Percentiles rank a stretch among this genome's conserved stretches.
Evolutionary conservation across 2,888 invertebrate species (phyloP).

Genomic region (Chymomyza fuscimana): DNA sequence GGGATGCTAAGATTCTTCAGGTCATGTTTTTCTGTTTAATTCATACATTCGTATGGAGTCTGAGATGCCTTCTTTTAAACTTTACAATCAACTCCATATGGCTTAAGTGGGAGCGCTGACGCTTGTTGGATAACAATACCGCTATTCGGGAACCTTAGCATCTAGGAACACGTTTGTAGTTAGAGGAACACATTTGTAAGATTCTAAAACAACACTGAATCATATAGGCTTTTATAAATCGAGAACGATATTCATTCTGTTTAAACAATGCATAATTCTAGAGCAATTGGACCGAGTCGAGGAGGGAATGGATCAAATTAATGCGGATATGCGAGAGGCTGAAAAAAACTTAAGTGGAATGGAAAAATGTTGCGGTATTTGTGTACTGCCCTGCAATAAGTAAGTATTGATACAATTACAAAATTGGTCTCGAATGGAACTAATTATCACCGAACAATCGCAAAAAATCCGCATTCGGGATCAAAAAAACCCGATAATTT

Average conservation of each 20-base stretch:
- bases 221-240: neutral
- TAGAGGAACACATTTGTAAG: neutral
- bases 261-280: constrained; percentile 40
- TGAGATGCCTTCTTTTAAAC: neutral
- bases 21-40: neutral
- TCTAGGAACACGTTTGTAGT: neutral
- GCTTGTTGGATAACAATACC: neutral
- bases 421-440: neutral
- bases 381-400: constrained; percentile 99
- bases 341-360: constrained; percentile 99
- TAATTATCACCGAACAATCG: neutral
- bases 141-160: neutral
- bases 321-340: constrained; percentile 99
- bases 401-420: constrained; percentile 75
- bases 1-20: neutral
- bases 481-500: no score
- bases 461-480: no score
- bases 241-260: neutral
- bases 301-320: constrained; percentile 99
- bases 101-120: neutral
- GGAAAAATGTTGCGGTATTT: constrained; percentile 99
- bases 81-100: neutral
- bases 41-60: neutral
- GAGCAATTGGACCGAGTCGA: constrained; percentile 99
- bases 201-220: neutral